Percentiles rank a stretch among this genome's conserved stretches.
Evolutionary conservation across 2,113 vertebrate genomes (phyloP).

Genomic region (zebrafish (Danio rerio)): GRCz12tu NC_133184.1:3349501-3350000

Average conservation of each 20-base stretch:
- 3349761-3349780: neutral
- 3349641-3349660: slow-evolving; percentile 11
- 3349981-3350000: too few species aligned
- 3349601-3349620: neutral
- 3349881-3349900: too few species aligned
- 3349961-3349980: too few species aligned
- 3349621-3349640: neutral
- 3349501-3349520: slow-evolving; percentile 20
- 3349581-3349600: neutral
- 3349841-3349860: too few species aligned
- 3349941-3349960: too few species aligned
- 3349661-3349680: neutral
- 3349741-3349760: neutral
- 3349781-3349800: neutral
- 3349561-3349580: neutral
- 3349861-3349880: too few species aligned
- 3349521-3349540: neutral
- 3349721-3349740: neutral
- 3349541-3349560: slow-evolving; percentile 1
- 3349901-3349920: too few species aligned
- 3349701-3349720: neutral
- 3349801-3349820: neutral
- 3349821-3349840: too few species aligned
- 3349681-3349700: neutral
- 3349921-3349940: too few species aligned